Percentiles rank a stretch among this genome's conserved stretches.
These are phyloP conservation scores for Stichopus horrens DNA, from an alignment of 53 echinoderm and acorn worm genomes.

Conservation along the genomic window DNA sequence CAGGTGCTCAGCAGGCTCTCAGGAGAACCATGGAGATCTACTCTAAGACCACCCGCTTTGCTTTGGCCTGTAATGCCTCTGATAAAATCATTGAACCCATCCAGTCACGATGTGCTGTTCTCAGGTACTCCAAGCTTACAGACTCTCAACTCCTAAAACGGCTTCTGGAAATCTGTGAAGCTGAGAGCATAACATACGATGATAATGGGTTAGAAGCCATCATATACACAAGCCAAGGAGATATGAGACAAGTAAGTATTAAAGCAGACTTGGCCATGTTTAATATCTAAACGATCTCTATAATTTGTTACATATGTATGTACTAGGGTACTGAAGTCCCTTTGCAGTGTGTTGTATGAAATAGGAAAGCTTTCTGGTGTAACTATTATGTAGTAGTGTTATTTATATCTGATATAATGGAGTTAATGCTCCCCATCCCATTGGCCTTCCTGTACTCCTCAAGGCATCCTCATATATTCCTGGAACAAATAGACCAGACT, in stretches of 20 bases:
- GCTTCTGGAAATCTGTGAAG: constrained; percentile 73
- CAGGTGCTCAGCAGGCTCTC: constrained; percentile 92
- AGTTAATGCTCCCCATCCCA: too few species aligned
- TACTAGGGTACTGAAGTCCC: too few species aligned
- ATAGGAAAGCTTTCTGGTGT: too few species aligned
- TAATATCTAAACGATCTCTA: neutral
- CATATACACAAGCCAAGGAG: constrained; percentile 96
- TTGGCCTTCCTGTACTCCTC: too few species aligned
- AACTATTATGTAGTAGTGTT: too few species aligned
- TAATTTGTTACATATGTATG: too few species aligned
- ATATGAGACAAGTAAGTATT: constrained; percentile 90
- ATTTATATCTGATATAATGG: too few species aligned
- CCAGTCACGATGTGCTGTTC: constrained; percentile 92
- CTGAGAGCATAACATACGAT: constrained; percentile 67
- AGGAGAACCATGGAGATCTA: constrained; percentile 97
- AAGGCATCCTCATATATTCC: too few species aligned
- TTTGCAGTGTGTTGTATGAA: too few species aligned
- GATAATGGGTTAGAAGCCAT: constrained; percentile 94
- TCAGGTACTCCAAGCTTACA: constrained; percentile 86
- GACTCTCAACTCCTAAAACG: constrained; percentile 84
- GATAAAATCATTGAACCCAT: constrained; percentile 98
- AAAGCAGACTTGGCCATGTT: neutral
- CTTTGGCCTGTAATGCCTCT: constrained; percentile 92
- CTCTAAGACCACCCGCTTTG: constrained; percentile 98
- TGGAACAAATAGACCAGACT: too few species aligned